Evolutionary conservation across 1,140 invertebrate species (phyloP).

Genomic region (Eriocheir sinensis): DNA sequence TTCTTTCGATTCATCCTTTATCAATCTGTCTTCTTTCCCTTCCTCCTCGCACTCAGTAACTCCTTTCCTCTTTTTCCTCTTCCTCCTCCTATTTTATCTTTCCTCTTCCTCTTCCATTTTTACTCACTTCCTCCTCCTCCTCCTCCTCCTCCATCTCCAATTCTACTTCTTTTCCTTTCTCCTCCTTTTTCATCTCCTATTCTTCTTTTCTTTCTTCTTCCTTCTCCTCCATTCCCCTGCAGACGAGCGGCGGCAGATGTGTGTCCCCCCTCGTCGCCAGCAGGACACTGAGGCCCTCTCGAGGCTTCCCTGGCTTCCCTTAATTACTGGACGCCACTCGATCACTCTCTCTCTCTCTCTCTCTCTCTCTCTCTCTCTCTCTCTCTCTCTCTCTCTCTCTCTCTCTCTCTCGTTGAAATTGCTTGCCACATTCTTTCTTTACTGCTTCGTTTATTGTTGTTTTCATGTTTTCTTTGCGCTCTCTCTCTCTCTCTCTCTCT

Average conservation of each 20-base stretch:
- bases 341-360: conserved; percentile 21
- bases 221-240: not conserved
- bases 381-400: conserved; percentile 30
- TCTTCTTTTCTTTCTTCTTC: not conserved
- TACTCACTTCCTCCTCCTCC: too few relatives aligned
- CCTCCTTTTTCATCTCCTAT: not conserved
- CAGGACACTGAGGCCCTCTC: not conserved
- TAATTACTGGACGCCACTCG: conserved; percentile 44
- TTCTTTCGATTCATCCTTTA: too few relatives aligned
- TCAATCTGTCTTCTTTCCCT: too few relatives aligned
- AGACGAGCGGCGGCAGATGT: not conserved
- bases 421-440: not conserved
- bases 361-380: conserved; percentile 45
- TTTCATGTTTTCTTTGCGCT: not conserved
- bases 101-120: not conserved
- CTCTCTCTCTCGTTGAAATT: not conserved
- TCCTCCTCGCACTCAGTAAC: too few relatives aligned
- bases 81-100: not conserved
- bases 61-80: too few relatives aligned
- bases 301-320: conserved; percentile 38
- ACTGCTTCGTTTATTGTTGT: not conserved
- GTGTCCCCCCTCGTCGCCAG: not conserved
- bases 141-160: too few relatives aligned
- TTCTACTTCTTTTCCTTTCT: too few relatives aligned
- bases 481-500: not conserved